These are phyloP conservation scores for Leptinotarsa texana DNA, from an alignment of 1,140 invertebrate species.

Conservation along the genomic window DNA sequence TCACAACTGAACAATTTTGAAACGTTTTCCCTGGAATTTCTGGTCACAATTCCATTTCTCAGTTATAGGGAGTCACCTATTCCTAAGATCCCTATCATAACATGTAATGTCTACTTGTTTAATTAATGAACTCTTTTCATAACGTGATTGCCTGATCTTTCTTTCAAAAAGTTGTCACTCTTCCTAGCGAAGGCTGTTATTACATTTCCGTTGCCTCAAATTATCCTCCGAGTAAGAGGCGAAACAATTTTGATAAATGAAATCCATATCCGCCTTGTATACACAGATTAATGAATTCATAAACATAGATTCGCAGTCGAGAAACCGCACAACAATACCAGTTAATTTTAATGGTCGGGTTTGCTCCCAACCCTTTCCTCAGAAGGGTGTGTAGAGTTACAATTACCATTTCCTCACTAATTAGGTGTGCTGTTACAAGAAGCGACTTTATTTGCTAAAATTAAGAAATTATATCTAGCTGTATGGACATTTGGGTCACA, in stretches of 20 bases:
- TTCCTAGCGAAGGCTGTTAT: too few relatives aligned
- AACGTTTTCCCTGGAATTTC: too few relatives aligned
- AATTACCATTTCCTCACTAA: slow-evolving; percentile 31
- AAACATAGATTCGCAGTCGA: slow-evolving; percentile 21
- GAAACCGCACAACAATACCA: slow-evolving; percentile 27
- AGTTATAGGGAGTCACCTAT: too few relatives aligned
- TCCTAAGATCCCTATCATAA: too few relatives aligned
- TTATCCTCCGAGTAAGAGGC: not conserved
- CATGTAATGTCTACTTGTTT: too few relatives aligned
- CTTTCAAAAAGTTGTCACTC: too few relatives aligned
- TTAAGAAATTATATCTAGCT: slow-evolving; percentile 28
- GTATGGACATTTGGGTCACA: slow-evolving; percentile 5
- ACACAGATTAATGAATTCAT: slow-evolving; percentile 29
- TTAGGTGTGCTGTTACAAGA: slow-evolving; percentile 27
- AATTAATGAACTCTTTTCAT: too few relatives aligned
- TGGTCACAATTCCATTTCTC: too few relatives aligned
- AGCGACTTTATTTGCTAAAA: slow-evolving; percentile 25
- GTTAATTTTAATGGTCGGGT: slow-evolving; percentile 30
- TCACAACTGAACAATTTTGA: too few relatives aligned
- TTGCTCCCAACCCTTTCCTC: slow-evolving; percentile 18
- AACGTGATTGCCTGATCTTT: too few relatives aligned
- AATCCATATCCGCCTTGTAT: slow-evolving; percentile 22
- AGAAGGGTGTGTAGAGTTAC: slow-evolving; percentile 30
- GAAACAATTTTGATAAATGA: slow-evolving; percentile 9
- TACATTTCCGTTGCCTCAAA: too few relatives aligned